Evolutionary conservation across 2,888 invertebrate species (phyloP), one percentile per base, ranked within the genome.

Genomic region (Pediacus dermestoides): DNA sequence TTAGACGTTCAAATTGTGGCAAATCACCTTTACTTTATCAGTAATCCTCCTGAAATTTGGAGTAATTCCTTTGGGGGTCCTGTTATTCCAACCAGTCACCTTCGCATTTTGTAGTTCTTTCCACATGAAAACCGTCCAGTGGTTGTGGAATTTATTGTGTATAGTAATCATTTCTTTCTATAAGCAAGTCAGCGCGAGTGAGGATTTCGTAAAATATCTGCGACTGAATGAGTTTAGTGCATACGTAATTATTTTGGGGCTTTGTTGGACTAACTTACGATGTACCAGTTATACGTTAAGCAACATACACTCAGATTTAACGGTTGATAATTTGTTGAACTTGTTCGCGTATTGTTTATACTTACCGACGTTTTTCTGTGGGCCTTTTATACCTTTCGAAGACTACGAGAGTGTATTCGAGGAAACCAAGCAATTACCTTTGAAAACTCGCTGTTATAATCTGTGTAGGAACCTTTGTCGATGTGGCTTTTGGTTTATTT

Each of bases 311-410:
- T n/a, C n/a, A n/a, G n/a, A n/a, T n/a, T n/a, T n/a, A n/a, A n/a
- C n/a, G n/a, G 53, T 55, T 66, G 32, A 64, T 53, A 60, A 55
- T 54, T 42, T 45, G 2, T 48, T 72, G 34, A 73, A 79, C 45
- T 74, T 82, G 55, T 63, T 86, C 33, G 80, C 83, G 11, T 94
- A 92, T 65, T 77, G 80, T 39, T 74, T 91, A 32, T 93, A 94
- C 66, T 73, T 90, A 34, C 94, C 94, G 11, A 74, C 84, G n/a
- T 71, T 89, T 41, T 82, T 85, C 55, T 75, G 81, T 53, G 94
- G 94, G 10, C 94, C 94, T n/a, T 74, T 92, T 37, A 76, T 92
- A 53, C 71, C 82, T 4, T 91, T 83, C 68, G 73, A 79, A 49
- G 79, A 85, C 40, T 93, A 86, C 70, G 70, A 71, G 48, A 58